Conservation (phyloP, 2,888 invertebrate genomes). For the Drosophila algonquin region DNA sequence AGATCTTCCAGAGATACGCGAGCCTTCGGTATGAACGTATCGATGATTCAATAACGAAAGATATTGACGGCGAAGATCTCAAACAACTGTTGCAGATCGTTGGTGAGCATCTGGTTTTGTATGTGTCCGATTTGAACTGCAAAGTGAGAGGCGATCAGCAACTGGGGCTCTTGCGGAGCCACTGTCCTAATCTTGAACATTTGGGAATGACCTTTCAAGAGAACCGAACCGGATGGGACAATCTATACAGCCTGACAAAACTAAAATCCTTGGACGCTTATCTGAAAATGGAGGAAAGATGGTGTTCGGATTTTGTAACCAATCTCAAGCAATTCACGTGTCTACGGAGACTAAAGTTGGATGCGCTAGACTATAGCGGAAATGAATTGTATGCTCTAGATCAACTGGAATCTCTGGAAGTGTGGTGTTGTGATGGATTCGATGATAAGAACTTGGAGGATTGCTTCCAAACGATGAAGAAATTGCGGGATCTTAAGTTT, state of each 20-base stretch:
- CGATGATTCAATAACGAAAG: not conserved
- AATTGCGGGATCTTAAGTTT: constrained; percentile 12
- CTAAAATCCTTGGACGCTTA: constrained; percentile 13
- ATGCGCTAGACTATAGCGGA: not conserved
- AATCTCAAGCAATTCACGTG: too few species aligned
- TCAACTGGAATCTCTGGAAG: constrained; percentile 21
- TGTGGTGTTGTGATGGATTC: not conserved
- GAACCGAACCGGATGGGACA: fast-evolving
- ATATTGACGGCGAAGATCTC: constrained; percentile 5
- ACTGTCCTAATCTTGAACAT: not conserved
- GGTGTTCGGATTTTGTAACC: too few species aligned
- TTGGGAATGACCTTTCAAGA: not conserved
- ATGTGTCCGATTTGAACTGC: constrained; percentile 1
- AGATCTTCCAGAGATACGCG: constrained; percentile 1
- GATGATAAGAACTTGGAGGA: not conserved
- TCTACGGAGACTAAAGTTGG: too few species aligned
- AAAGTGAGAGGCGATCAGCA: not conserved
- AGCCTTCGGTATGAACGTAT: constrained; percentile 4
- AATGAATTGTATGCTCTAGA: not conserved
- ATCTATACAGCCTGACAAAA: not conserved
- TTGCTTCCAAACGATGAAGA: constrained; percentile 13
- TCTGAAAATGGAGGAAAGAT: too few species aligned
- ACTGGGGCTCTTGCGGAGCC: constrained; percentile 11
- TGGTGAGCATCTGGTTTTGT: constrained; percentile 17
- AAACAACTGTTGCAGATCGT: constrained; percentile 17